These are phyloP conservation scores for Sisyra terminalis DNA, from an alignment of 2,888 invertebrate genomes.

Conservation along the genomic window DNA sequence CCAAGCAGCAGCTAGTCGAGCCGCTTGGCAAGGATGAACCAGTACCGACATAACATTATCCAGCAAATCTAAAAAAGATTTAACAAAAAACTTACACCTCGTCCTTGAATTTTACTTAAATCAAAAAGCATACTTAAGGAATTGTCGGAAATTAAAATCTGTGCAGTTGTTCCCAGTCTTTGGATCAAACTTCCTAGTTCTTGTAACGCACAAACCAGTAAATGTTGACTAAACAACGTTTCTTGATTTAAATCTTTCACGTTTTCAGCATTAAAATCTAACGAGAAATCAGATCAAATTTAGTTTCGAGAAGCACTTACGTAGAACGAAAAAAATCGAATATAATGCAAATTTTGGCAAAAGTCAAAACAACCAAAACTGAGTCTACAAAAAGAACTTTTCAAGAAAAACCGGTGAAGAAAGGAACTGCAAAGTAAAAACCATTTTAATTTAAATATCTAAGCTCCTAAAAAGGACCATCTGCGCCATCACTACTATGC, in stretches of 20 bases:
- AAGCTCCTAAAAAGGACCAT: too few relatives aligned
- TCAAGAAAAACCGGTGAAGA: too few relatives aligned
- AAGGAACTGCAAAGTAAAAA: too few relatives aligned
- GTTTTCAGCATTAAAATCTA: slow-evolving; percentile 83
- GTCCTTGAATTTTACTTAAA: too few relatives aligned
- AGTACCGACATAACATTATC: slow-evolving; percentile 71
- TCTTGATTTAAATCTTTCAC: slow-evolving; percentile 85
- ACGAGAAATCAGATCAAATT: too few relatives aligned
- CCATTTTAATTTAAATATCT: too few relatives aligned
- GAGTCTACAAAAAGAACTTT: too few relatives aligned
- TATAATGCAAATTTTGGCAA: too few relatives aligned
- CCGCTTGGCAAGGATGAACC: slow-evolving; percentile 87
- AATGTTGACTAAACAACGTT: slow-evolving; percentile 77
- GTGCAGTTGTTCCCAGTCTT: slow-evolving; percentile 87
- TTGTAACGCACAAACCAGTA: slow-evolving; percentile 83
- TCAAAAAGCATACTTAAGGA: slow-evolving; percentile 61
- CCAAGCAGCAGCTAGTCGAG: slow-evolving; percentile 88
- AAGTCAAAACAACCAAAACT: too few relatives aligned
- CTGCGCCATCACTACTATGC: too few relatives aligned
- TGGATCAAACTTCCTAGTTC: slow-evolving; percentile 83
- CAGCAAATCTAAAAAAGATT: slow-evolving; percentile 38
- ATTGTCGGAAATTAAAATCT: slow-evolving; percentile 77
- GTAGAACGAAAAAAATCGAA: slow-evolving; percentile 1
- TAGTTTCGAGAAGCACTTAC: too few relatives aligned
- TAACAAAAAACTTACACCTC: slow-evolving; percentile 4